A percentile compares a stretch with the other conserved stretches of the same genome.
These are phyloP conservation scores for Drosophila emarginata DNA, from an alignment of 2,888 invertebrate genomes.

Conservation along the genomic window DNA sequence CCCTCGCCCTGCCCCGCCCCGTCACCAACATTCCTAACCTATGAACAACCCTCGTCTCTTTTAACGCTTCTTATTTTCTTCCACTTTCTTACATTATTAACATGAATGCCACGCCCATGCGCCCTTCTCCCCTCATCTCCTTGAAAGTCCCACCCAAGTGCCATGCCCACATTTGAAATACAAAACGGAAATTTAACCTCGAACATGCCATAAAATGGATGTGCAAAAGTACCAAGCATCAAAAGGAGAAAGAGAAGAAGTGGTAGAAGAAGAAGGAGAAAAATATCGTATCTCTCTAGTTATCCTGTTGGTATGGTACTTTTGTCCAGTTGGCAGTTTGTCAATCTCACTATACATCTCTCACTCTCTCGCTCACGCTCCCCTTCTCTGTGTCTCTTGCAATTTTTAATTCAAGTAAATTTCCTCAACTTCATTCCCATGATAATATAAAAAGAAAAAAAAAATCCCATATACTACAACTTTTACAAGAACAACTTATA, in stretches of 20 bases:
- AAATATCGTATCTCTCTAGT: not conserved
- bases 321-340: slow-evolving; percentile 1
- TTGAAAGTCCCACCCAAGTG: slow-evolving; percentile 1
- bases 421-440: not conserved
- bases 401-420: slow-evolving; percentile 2
- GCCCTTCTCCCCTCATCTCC: too few species aligned
- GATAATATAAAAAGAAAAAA: not conserved
- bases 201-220: slow-evolving; percentile 19
- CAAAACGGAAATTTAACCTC: slow-evolving; percentile 48
- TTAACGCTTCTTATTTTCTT: slow-evolving; percentile 26
- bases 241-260: not conserved
- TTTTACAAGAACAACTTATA: slow-evolving; percentile 12
- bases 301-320: slow-evolving; percentile 7
- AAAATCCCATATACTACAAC: not conserved
- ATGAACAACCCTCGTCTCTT: slow-evolving; percentile 23
- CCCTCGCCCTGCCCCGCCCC: not conserved
- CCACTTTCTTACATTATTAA: slow-evolving; percentile 40
- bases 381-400: not conserved
- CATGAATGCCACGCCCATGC: slow-evolving; percentile 53
- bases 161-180: slow-evolving; percentile 31
- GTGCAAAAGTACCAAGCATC: slow-evolving; percentile 6
- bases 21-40: not conserved
- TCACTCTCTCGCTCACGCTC: not conserved
- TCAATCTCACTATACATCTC: not conserved
- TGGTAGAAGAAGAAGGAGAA: too few species aligned